A percentile compares a stretch with the other conserved stretches of the same genome.
Evolutionary conservation across 2,113 vertebrate genomes (phyloP).

Genomic region (Oenanthe oenanthe): DNA sequence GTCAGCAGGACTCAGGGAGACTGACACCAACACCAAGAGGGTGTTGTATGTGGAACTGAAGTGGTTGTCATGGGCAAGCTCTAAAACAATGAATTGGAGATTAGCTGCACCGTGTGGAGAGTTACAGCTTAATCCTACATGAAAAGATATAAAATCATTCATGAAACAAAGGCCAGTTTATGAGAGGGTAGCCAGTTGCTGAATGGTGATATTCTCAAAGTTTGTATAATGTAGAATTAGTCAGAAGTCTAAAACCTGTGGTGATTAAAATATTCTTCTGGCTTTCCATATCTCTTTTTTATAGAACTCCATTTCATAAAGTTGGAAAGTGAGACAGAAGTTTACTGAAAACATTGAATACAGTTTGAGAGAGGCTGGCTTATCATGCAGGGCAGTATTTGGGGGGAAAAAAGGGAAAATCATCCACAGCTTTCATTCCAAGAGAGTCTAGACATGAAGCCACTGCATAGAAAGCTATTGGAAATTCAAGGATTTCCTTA

Average conservation of each 20-base stretch:
- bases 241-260: neutral
- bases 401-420: neutral
- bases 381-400: neutral
- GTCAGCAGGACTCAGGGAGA: neutral
- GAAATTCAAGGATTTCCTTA: slow-evolving; percentile 59
- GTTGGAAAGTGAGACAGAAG: neutral
- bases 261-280: neutral
- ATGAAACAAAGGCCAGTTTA: neutral
- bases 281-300: neutral
- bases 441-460: slow-evolving; percentile 58
- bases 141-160: neutral
- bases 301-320: neutral
- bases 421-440: slow-evolving; percentile 26
- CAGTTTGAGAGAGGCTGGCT: neutral
- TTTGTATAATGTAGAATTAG: neutral
- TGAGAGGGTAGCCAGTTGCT: neutral
- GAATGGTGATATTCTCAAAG: neutral
- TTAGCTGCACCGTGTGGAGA: neutral
- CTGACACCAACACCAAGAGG: neutral
- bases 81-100: neutral
- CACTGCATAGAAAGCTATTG: slow-evolving; percentile 9
- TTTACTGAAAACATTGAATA: neutral
- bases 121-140: neutral
- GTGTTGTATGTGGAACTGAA: neutral
- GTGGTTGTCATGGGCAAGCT: neutral